Base-by-base conservation (phyloP, 2,888 invertebrate species). In the Callimorpha dominula region DNA sequence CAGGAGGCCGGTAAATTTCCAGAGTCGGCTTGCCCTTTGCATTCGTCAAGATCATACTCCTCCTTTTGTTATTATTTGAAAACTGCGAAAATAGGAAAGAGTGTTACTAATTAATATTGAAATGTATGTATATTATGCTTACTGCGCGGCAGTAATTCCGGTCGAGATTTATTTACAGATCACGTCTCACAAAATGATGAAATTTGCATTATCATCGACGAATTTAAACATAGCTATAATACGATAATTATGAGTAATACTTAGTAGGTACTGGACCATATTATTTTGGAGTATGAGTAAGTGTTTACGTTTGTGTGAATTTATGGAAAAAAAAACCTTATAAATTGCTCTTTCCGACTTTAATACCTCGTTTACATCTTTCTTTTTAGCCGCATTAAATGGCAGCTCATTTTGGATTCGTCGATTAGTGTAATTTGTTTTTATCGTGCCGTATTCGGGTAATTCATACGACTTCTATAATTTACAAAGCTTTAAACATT, bases 1-100 rank as follows among this genome's bases (percentile, higher is more conserved):
- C 98, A 91, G 98, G 98, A 76, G 98, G 98, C 88, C 98, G 96
- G 92, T 98, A 98, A 85, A 98, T 98, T 95, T 98, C 98, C 94
- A 98, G 96, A 43, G 98, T 97, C 15, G 98, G 98, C 92, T 98
- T 98, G 69, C 97, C 97, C 90, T 97, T 97, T 42, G 94, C 89
- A 82, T 96, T 96, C 79, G 97, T 97, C 89, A 97, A 96, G 81
- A 97, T 97, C 94, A 97, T 97, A 92, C 97, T 97, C 87, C 97
- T 96, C 85, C 98, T 96, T 94, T 97, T 97, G 89, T 96, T 96
- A 89, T 96, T 97, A 95, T 97, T 96, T 84, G 96, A 92, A 95
- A 96, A 94, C 95, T 95, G 92, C 20, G 65, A 40, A 71, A 75
- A 88, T 14, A 77, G 60, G 6, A 42, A 15, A 54, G 6, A 67